Evolutionary conservation across 1,140 invertebrate species (phyloP).

Genomic region (Portunus trituberculatus): DNA sequence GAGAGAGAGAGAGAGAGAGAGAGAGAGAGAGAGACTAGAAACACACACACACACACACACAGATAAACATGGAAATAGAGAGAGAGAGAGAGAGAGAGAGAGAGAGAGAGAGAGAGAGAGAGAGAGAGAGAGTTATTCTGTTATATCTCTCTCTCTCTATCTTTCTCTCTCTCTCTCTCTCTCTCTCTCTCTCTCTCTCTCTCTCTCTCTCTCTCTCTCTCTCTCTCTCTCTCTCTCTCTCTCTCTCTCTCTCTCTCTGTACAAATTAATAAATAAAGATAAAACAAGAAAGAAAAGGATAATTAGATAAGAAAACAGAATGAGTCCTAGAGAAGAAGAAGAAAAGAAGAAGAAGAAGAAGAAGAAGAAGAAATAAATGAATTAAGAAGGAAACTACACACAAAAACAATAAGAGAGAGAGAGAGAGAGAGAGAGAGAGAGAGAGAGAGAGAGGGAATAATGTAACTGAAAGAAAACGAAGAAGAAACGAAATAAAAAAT

Average conservation of each 20-base stretch:
- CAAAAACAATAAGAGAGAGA: too few species aligned
- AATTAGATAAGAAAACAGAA: too few species aligned
- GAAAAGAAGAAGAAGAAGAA: not conserved
- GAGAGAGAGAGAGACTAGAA: not conserved
- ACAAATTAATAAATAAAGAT: too few species aligned
- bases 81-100: not conserved
- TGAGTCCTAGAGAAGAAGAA: too few species aligned
- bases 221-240: not conserved
- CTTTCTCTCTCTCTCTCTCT: not conserved
- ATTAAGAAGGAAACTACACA: not conserved
- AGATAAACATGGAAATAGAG: too few species aligned
- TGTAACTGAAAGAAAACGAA: too few species aligned
- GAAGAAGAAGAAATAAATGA: not conserved
- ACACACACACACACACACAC: too few species aligned
- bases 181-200: constrained; percentile 3
- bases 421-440: too few species aligned
- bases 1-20: not conserved
- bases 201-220: not conserved
- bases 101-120: not conserved
- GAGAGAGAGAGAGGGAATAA: too few species aligned
- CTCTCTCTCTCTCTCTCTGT: not conserved
- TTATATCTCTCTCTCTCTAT: not conserved
- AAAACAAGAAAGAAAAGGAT: too few species aligned
- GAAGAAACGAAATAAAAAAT: too few species aligned
- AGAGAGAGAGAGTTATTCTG: not conserved